Conservation (phyloP, 2,797 vertebrate species). For the Aratinga solstitialis region DNA sequence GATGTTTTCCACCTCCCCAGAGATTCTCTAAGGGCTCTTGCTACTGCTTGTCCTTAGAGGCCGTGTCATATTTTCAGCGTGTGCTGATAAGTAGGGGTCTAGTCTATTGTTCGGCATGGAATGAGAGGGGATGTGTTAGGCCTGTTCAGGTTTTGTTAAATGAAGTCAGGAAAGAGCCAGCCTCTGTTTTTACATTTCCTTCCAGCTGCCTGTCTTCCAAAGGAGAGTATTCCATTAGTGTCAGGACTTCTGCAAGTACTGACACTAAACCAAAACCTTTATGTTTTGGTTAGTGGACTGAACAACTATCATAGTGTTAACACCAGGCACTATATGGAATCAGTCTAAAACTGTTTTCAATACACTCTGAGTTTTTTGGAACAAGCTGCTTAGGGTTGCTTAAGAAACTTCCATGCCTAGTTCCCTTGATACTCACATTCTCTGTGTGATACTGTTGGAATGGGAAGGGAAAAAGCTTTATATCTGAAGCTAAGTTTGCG, state of each 20-base stretch:
- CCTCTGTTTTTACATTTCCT: background rate
- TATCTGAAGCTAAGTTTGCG: background rate
- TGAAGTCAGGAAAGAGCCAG: background rate
- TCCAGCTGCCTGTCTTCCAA: background rate
- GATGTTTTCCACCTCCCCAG: constrained; percentile 21
- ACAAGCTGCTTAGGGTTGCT: background rate
- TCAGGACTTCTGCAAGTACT: background rate
- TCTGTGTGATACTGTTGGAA: background rate
- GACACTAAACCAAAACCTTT: background rate
- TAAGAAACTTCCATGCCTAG: background rate
- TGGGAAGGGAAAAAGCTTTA: background rate
- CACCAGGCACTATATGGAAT: background rate
- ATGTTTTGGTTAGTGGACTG: background rate
- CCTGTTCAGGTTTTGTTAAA: constrained; percentile 1
- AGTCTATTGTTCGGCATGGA: background rate
- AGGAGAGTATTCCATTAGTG: background rate
- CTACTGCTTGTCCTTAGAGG: background rate
- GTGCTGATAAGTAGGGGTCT: constrained; percentile 16
- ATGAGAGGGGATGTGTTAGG: background rate
- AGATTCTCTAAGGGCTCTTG: constrained; percentile 9
- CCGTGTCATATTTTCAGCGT: background rate
- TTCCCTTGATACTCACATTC: background rate
- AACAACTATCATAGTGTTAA: background rate
- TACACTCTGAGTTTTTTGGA: background rate
- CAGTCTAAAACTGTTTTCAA: background rate